Evolutionary conservation across 2,888 invertebrate species (phyloP), one percentile per base, ranked within the genome.

Genomic region (Dromius quadrimaculatus): DNA sequence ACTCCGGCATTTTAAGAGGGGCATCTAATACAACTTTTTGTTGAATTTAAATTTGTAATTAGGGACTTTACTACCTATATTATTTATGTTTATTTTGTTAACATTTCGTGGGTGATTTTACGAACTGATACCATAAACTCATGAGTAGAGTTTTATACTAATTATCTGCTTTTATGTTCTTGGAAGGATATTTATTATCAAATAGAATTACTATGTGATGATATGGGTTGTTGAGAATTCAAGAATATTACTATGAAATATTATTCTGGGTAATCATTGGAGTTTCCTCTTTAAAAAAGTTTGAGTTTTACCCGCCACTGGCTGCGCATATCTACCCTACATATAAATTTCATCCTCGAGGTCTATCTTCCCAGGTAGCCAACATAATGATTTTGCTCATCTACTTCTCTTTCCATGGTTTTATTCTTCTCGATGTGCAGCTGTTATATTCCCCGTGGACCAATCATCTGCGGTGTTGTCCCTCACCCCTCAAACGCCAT

Each of bases 371-470:
- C 68, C 75, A 75, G 75, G 76, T 76, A 47, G 20, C 9, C 9
- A n/a, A 47, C 20, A 20, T 47, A 80, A 80, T 81, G 80, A 81
- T 79, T 79, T 13, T 78, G 28, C 28, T 28, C 28, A 5, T n/a
- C n/a, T n/a, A n/a, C 28, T 3, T 28, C 28, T 28, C 28, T 28
- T 28, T 3, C 6, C 6, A 3, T 28, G 3, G 28, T 28, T 3
- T 28, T 8, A 8, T 28, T 3, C 6, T 5, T 3, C 75, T 75
- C 81, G 81, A 79, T 78, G 80, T 79, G 80, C 81, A 81, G 81
- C 81, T 81, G 81, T 81, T 81, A 78, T 78, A 78, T 78, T 80
- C 80, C 79, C 80, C 79, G 78, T 81, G 81, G 81, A 81, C 81
- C 81, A 81, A 81, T 81, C 81, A 77, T 79, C 78, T 73, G 57